Evolutionary conservation across 1,140 invertebrate genomes (phyloP).

Genomic region (Drosophila chauvacae): DNA sequence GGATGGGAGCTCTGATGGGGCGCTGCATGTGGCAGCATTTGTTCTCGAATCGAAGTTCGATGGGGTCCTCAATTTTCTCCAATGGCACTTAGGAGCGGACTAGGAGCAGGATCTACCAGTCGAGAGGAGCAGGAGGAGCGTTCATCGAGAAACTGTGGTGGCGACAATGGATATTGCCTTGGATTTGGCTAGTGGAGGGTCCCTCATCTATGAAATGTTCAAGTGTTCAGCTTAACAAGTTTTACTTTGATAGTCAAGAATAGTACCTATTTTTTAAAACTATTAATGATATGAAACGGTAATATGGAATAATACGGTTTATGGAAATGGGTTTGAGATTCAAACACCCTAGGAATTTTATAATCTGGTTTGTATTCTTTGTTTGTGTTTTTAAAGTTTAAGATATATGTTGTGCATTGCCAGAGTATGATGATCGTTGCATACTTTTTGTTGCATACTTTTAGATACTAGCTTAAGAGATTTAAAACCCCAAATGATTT

Average conservation of each 20-base stretch:
- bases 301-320: too few species aligned
- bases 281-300: not conserved
- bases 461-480: not conserved
- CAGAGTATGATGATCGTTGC: too few species aligned
- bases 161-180: constrained; percentile 1
- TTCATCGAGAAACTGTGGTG: constrained; percentile 2
- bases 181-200: not conserved
- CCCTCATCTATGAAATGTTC: not conserved
- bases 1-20: not conserved
- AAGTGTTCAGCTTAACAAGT: not conserved
- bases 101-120: too few species aligned
- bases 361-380: not conserved
- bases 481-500: too few species aligned
- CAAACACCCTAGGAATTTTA: not conserved
- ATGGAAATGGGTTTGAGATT: not conserved
- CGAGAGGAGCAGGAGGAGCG: not conserved
- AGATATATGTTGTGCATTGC: not conserved
- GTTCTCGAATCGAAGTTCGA: constrained; percentile 27
- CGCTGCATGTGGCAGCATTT: constrained; percentile 69
- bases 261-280: not conserved
- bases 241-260: not conserved
- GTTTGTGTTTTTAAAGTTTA: not conserved
- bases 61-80: constrained; percentile 18
- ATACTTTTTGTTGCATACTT: not conserved
- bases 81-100: constrained; percentile 24